Conservation (phyloP, 2,888 invertebrate species). For the Epicampocera succincta region DNA sequence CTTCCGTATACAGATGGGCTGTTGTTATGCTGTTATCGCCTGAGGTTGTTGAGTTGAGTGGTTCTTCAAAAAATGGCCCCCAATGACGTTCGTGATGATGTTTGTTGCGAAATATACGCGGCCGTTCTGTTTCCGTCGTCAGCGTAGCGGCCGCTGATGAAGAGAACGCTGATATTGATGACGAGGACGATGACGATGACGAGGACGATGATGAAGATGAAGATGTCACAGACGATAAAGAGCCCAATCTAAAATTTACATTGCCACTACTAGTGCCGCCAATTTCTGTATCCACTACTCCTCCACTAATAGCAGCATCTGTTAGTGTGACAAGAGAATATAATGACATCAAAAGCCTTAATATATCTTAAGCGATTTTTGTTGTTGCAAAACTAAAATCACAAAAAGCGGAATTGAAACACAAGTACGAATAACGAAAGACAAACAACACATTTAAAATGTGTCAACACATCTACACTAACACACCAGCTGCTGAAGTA, state of each 20-base stretch:
- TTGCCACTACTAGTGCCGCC: conserved; percentile 38
- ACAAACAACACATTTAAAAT: conserved; percentile 47
- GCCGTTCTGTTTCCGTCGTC: conserved; percentile 72
- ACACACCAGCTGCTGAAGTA: conserved; percentile 19
- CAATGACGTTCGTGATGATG: conserved; percentile 88
- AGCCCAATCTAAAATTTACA: conserved; percentile 47
- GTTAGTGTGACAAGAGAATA: conserved; percentile 50
- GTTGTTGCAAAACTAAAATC: conserved; percentile 20
- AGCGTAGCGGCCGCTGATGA: conserved; percentile 45
- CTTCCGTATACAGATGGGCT: conserved; percentile 86
- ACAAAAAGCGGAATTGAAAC: conserved; percentile 1
- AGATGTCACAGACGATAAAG: conserved; percentile 46
- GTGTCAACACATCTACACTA: conserved; percentile 46
- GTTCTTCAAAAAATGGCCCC: conserved; percentile 87
- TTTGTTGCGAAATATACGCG: conserved; percentile 81
- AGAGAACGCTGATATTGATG: conserved; percentile 52
- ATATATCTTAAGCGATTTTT: conserved; percentile 37
- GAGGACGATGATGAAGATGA: conserved; percentile 54
- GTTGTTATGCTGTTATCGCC: conserved; percentile 84
- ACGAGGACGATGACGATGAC: too few species aligned
- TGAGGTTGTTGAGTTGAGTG: conserved; percentile 82
- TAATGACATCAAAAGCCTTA: conserved; percentile 50
- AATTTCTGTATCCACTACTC: conserved; percentile 27
- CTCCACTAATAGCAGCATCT: conserved; percentile 59
- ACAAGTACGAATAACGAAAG: conserved; percentile 7